These are phyloP conservation scores for Catharus ustulatus DNA, from an alignment of 2,797 vertebrate genomes.

Conservation along the genomic window DNA sequence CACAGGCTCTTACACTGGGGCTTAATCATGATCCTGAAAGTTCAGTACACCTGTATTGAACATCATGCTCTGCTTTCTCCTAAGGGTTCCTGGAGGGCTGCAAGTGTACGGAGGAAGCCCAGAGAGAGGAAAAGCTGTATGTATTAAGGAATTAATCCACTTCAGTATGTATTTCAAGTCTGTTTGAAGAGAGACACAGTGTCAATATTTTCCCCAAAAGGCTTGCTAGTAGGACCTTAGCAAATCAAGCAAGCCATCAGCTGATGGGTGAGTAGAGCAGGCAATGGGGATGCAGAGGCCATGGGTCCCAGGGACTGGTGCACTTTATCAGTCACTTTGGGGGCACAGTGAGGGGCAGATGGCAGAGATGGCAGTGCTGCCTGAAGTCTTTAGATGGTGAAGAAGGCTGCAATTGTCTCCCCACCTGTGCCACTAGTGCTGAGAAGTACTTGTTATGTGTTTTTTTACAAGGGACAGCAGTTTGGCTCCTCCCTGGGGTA, in stretches of 20 bases:
- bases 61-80: not conserved
- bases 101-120: not conserved
- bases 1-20: not conserved
- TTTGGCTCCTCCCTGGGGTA: not conserved
- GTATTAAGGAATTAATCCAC: not conserved
- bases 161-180: not conserved
- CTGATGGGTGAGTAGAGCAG: not conserved
- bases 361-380: not conserved
- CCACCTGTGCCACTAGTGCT: too few species aligned
- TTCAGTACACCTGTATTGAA: not conserved
- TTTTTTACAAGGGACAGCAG: not conserved
- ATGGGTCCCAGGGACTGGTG: rapidly evolving
- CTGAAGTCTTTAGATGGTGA: not conserved
- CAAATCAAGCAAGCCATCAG: not conserved
- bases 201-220: not conserved
- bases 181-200: not conserved
- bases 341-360: not conserved
- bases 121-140: not conserved
- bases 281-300: rapidly evolving
- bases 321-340: not conserved
- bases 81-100: not conserved
- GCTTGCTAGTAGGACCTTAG: not conserved
- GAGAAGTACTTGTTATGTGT: rapidly evolving
- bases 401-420: not conserved
- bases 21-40: not conserved